Evolutionary conservation across 2,113 vertebrate genomes (phyloP).

Genomic region (Cranoglanis bouderius): DNA sequence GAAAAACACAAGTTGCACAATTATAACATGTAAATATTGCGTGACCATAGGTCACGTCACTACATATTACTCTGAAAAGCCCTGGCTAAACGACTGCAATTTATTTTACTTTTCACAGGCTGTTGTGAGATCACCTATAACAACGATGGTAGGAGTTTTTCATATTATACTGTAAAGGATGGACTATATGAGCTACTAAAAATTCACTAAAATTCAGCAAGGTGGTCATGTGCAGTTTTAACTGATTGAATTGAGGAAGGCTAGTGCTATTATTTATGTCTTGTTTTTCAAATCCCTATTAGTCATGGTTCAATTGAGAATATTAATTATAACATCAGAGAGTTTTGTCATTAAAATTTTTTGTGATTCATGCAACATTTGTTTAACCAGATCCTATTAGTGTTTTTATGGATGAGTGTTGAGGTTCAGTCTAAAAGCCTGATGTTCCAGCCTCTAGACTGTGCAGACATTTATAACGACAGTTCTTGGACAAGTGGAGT

Average conservation of each 20-base stretch:
- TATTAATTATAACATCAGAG: not conserved
- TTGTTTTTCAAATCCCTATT: not conserved
- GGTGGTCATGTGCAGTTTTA: not conserved
- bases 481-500: constrained; percentile 61
- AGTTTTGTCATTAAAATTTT: not conserved
- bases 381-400: constrained; percentile 6
- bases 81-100: not conserved
- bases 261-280: not conserved
- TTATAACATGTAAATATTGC: constrained; percentile 1
- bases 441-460: constrained; percentile 52
- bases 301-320: not conserved
- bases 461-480: constrained; percentile 52
- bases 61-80: not conserved
- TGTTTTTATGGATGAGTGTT: constrained; percentile 19
- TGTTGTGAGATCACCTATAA: not conserved
- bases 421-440: constrained; percentile 43
- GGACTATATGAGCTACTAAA: not conserved
- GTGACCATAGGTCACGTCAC: not conserved
- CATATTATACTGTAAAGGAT: not conserved
- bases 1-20: constrained; percentile 21
- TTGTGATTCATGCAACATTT: not conserved
- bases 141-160: constrained; percentile 13
- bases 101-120: not conserved
- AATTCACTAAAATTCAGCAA: not conserved
- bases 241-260: not conserved